phyloP scores from a whole-genome alignment of 2,797 vertebrate species.

The Argya squamiceps region DNA sequence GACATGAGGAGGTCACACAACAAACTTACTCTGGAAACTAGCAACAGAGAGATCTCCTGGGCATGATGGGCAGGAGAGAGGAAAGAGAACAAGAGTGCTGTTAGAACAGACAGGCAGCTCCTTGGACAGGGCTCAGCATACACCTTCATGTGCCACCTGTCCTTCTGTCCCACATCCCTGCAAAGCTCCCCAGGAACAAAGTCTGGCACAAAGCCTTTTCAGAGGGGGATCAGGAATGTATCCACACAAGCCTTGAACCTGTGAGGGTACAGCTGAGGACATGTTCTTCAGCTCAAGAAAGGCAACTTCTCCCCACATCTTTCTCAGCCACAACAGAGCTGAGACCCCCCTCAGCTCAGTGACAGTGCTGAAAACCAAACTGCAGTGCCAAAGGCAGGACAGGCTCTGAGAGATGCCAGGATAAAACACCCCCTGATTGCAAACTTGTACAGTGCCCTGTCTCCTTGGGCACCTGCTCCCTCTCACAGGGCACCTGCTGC shows the following conservation, averaged over 20 bases:
- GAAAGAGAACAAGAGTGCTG: conserved; percentile 52
- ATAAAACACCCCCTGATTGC: neutral
- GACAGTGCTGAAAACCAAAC: neutral
- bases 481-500: neutral
- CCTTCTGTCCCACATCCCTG: neutral
- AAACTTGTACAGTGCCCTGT: neutral
- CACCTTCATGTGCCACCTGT: neutral
- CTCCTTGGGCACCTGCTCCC: neutral
- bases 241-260: neutral
- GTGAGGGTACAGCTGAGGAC: neutral
- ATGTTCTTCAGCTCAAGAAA: neutral
- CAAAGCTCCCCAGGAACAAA: neutral
- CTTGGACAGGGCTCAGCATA: neutral
- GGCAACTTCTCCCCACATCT: neutral
- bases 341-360: neutral
- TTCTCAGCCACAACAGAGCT: neutral
- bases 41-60: conserved; percentile 82
- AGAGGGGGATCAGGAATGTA: neutral
- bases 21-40: conserved; percentile 84
- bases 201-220: neutral
- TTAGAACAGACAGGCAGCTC: conserved; percentile 9
- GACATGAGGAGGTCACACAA: conserved; percentile 34
- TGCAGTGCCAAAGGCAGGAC: neutral
- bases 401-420: neutral
- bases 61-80: conserved; percentile 56